Evolutionary conservation across 1,140 invertebrate species (phyloP).

Genomic region (Zaprionus vittiger): DNA sequence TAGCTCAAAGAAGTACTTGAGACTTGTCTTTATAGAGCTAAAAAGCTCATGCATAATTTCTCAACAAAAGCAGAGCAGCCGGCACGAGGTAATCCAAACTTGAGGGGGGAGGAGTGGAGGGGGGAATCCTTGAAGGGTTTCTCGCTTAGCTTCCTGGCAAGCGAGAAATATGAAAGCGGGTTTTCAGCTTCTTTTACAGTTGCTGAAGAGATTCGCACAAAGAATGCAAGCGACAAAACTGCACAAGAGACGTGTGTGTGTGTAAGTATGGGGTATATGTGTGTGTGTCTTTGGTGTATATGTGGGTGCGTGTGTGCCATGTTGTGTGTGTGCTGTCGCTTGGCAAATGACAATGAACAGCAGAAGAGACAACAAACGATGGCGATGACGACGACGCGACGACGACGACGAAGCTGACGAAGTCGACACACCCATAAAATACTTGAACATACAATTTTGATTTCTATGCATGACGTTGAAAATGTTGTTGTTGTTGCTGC

Average conservation of each 20-base stretch:
- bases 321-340: constrained; percentile 27
- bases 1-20: neutral
- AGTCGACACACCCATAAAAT: constrained; percentile 53
- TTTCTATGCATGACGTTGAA: constrained; percentile 63
- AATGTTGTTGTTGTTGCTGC: constrained; percentile 10
- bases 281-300: constrained; percentile 1
- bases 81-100: neutral
- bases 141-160: constrained; percentile 35
- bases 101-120: neutral
- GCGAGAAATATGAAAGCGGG: constrained; percentile 39
- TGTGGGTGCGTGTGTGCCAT: constrained; percentile 24
- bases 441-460: constrained; percentile 60
- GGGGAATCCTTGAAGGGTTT: constrained; percentile 58
- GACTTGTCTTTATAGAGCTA: neutral
- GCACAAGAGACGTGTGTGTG: constrained; percentile 12
- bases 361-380: constrained; percentile 25
- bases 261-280: neutral
- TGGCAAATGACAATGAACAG: constrained; percentile 47
- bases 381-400: constrained; percentile 17
- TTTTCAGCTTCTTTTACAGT: constrained; percentile 7
- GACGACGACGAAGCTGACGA: constrained; percentile 20
- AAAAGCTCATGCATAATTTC: constrained; percentile 7
- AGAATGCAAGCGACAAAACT: constrained; percentile 50
- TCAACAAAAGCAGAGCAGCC: constrained; percentile 4
- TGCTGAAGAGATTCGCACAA: constrained; percentile 11